Percentiles rank a stretch among this genome's conserved stretches.
Conservation (phyloP, 2,113 vertebrate genomes). For the Laterallus jamaicensis region DNA sequence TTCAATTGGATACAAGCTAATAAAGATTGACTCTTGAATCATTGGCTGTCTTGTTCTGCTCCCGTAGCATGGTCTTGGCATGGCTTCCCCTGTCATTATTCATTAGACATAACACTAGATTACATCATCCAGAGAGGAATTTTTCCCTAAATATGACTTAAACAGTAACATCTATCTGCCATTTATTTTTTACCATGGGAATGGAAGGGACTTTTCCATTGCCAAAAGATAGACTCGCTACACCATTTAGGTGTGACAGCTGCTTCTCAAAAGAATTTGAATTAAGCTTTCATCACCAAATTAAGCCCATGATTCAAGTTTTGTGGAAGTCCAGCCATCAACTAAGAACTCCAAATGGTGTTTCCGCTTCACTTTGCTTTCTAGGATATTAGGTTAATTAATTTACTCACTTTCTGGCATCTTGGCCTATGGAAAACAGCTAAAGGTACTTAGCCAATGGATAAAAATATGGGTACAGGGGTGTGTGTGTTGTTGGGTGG, state of each 20-base stretch:
- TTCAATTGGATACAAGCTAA: not conserved
- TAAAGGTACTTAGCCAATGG: not conserved
- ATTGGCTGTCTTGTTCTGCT: not conserved
- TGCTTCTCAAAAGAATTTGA: not conserved
- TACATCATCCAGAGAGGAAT: conserved; percentile 16
- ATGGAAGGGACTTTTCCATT: not conserved
- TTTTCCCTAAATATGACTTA: conserved; percentile 20
- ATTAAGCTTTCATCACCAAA: not conserved
- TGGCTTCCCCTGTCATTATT: conserved; percentile 18
- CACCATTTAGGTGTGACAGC: not conserved
- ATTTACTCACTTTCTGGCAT: not conserved
- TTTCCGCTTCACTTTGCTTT: not conserved
- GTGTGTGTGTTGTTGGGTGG: too few species aligned
- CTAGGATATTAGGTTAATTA: not conserved
- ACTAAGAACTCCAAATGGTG: not conserved
- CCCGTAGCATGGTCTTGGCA: not conserved
- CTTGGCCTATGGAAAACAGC: not conserved
- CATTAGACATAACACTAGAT: conserved; percentile 11
- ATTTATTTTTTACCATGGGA: not conserved
- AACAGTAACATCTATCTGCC: not conserved
- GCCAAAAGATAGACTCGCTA: not conserved
- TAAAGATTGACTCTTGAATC: not conserved
- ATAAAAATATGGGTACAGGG: not conserved
- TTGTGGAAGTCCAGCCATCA: not conserved
- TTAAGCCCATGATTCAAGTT: not conserved